Percentiles rank a stretch among this genome's conserved stretches.
phyloP scores from a whole-genome alignment of 2,797 vertebrate species.

The Odontamblyopus rebecca region DNA sequence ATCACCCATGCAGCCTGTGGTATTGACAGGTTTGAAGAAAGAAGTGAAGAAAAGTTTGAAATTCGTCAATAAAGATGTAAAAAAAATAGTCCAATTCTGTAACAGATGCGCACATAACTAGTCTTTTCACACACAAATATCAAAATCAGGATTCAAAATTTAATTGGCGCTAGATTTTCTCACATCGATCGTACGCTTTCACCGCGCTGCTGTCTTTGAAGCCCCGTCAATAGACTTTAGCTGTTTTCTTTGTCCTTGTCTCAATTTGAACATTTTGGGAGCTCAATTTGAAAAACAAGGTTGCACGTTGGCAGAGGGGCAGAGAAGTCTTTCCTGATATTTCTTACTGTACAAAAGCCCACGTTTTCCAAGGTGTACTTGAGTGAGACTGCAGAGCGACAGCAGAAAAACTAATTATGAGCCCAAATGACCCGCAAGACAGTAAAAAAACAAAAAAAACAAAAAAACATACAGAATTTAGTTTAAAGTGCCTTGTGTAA shows the following conservation, averaged over 20 bases:
- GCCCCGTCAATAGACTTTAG: not conserved
- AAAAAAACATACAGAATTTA: too few species aligned
- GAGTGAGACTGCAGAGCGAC: too few species aligned
- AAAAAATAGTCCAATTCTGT: not conserved
- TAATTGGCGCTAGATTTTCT: not conserved
- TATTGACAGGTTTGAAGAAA: not conserved
- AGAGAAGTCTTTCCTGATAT: not conserved
- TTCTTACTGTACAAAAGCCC: not conserved
- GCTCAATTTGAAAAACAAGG: not conserved
- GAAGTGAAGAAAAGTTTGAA: not conserved
- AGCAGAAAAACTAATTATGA: too few species aligned
- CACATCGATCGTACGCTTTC: not conserved
- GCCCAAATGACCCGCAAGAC: too few species aligned
- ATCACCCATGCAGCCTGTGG: constrained; percentile 16
- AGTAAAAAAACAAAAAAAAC: too few species aligned
- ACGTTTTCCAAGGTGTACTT: too few species aligned
- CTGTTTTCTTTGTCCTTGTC: not conserved
- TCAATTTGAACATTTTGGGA: not conserved
- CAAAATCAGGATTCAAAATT: constrained; percentile 1
- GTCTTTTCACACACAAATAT: not conserved
- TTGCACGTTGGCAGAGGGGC: not conserved
- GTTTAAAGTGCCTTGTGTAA: too few species aligned
- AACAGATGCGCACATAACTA: not conserved
- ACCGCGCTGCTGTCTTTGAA: not conserved
- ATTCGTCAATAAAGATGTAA: not conserved